phyloP scores from a whole-genome alignment of 2,888 invertebrate genomes.

The Perizoma affinitatum region DNA sequence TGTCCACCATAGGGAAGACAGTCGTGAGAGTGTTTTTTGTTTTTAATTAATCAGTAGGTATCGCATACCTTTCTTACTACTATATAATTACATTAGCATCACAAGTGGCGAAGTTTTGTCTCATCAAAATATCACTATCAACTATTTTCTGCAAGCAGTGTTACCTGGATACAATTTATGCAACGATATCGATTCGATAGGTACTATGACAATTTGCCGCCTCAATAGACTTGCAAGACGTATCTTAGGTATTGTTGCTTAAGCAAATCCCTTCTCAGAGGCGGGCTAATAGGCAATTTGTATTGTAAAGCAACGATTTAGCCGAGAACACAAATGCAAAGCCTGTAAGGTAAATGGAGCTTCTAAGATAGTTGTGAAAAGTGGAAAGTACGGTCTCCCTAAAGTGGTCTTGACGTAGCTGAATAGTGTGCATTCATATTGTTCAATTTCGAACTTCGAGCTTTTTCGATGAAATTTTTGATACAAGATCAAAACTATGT shows the following conservation, averaged over 20 bases:
- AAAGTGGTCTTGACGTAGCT: neutral
- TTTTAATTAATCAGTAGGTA: too few relatives aligned
- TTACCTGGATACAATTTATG: neutral
- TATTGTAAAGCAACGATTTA: slow-evolving; percentile 48
- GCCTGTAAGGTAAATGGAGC: slow-evolving; percentile 21
- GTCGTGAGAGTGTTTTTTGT: too few relatives aligned
- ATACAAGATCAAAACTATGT: too few relatives aligned
- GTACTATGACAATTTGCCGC: slow-evolving; percentile 21
- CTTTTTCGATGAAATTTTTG: too few relatives aligned
- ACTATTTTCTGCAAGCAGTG: too few relatives aligned
- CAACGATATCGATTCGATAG: neutral
- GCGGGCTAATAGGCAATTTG: slow-evolving; percentile 55
- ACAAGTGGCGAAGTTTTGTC: too few relatives aligned
- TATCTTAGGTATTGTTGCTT: slow-evolving; percentile 35
- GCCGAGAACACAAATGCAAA: slow-evolving; percentile 26
- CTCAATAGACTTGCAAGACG: slow-evolving; percentile 21
- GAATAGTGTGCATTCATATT: too few relatives aligned
- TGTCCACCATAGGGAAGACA: too few relatives aligned
- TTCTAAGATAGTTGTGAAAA: slow-evolving; percentile 1
- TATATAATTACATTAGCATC: too few relatives aligned
- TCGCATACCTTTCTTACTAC: too few relatives aligned
- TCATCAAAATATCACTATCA: too few relatives aligned
- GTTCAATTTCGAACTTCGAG: too few relatives aligned
- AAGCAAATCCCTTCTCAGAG: slow-evolving; percentile 36
- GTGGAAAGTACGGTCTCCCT: neutral